These are phyloP conservation scores for Mesembrinibis cayennensis DNA, from an alignment of 2,113 vertebrate genomes.

Conservation along the genomic window DNA sequence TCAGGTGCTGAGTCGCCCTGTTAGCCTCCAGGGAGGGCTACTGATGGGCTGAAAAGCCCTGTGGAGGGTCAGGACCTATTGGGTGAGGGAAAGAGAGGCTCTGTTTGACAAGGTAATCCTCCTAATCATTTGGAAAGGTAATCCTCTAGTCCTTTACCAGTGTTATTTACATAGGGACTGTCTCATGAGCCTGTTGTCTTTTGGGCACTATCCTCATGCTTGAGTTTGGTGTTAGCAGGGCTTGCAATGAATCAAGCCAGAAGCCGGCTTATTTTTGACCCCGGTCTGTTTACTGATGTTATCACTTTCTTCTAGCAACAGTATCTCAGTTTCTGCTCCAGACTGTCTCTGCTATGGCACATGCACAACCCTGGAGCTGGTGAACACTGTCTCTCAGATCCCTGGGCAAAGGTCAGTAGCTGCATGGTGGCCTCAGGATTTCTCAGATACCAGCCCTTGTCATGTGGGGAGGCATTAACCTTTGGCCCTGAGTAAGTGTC, in stretches of 20 bases:
- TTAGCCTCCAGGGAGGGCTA: not conserved
- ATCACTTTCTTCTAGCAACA: slow-evolving; percentile 3
- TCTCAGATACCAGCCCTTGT: not conserved
- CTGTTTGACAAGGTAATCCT: not conserved
- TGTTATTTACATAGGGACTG: not conserved
- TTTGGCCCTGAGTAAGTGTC: slow-evolving; percentile 8
- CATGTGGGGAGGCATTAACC: not conserved
- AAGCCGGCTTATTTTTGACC: not conserved
- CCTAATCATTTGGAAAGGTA: not conserved
- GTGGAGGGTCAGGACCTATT: not conserved
- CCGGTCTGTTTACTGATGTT: not conserved
- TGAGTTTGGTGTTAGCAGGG: not conserved
- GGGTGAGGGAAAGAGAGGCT: not conserved
- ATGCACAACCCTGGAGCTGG: not conserved
- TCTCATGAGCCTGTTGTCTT: not conserved
- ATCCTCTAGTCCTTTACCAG: not conserved
- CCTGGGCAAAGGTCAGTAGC: not conserved
- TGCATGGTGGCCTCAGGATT: not conserved
- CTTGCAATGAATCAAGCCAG: not conserved
- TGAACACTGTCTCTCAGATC: not conserved
- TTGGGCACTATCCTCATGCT: not conserved
- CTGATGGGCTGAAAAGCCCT: not conserved
- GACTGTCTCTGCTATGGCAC: not conserved
- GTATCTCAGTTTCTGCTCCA: not conserved
- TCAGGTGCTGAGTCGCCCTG: not conserved